Percentiles rank a stretch among this genome's conserved stretches.
phyloP scores from a whole-genome alignment of 1,140 invertebrate species.

The Agrilus planipennis region DNA sequence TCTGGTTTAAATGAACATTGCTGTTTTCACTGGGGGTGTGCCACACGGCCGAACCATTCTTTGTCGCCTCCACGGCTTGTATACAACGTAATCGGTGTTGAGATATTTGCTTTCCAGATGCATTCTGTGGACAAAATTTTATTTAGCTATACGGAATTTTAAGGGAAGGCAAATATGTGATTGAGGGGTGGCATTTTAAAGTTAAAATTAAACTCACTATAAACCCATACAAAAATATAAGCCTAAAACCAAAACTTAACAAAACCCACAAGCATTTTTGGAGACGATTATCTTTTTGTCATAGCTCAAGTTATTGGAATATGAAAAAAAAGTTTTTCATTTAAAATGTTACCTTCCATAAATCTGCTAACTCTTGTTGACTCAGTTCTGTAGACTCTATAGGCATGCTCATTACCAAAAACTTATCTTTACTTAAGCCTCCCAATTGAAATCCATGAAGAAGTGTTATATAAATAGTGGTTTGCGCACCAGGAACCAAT shows the following conservation, averaged over 20 bases:
- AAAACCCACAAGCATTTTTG: neutral
- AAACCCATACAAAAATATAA: neutral
- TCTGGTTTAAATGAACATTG: conserved; percentile 10
- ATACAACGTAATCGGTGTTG: conserved; percentile 39
- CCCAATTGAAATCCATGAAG: conserved; percentile 41
- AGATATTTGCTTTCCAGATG: conserved; percentile 30
- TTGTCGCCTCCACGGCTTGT: conserved; percentile 21
- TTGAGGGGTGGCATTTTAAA: too few relatives aligned
- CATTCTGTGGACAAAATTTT: conserved; percentile 16
- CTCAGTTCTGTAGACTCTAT: conserved; percentile 37
- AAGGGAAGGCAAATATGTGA: too few relatives aligned
- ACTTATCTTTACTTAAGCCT: conserved; percentile 49
- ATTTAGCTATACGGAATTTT: neutral
- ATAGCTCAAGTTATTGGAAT: too few relatives aligned
- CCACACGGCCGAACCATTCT: conserved; percentile 19
- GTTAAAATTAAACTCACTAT: too few relatives aligned
- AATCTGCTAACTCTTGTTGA: conserved; percentile 38
- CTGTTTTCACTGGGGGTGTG: conserved; percentile 10
- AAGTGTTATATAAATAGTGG: conserved; percentile 40
- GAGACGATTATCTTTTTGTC: too few relatives aligned
- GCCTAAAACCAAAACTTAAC: neutral
- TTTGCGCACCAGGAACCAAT: conserved; percentile 44
- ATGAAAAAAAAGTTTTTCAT: too few relatives aligned
- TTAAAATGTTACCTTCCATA: conserved; percentile 59
- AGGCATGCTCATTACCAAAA: conserved; percentile 55